phyloP scores from a whole-genome alignment of 2,797 vertebrate genomes.

The Neosilurus mollespiculum region DNA sequence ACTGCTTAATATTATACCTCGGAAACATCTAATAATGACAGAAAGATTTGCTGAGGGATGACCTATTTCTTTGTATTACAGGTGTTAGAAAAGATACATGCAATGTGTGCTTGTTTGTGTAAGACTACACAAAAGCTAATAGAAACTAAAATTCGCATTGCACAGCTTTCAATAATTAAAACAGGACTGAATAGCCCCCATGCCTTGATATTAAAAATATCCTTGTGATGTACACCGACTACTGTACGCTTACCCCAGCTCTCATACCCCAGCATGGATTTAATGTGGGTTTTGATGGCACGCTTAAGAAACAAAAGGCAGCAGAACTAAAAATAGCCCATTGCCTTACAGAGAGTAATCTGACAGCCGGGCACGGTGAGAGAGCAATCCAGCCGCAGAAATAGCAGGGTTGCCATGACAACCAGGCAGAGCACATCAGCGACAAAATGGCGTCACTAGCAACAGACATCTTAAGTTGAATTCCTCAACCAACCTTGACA shows the following conservation, averaged over 20 bases:
- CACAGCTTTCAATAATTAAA: not conserved
- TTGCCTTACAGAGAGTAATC: conserved; percentile 48
- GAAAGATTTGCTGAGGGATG: not conserved
- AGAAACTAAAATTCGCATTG: not conserved
- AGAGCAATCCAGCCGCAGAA: conserved; percentile 53
- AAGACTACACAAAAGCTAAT: not conserved
- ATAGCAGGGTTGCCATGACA: conserved; percentile 63
- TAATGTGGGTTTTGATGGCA: conserved; percentile 52
- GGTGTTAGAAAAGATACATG: not conserved
- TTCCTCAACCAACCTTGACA: conserved; percentile 24
- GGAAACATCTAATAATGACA: not conserved
- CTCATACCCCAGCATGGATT: conserved; percentile 30
- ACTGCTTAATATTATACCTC: not conserved
- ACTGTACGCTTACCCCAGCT: conserved; percentile 21
- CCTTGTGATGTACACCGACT: conserved; percentile 16
- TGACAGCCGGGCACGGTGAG: conserved; percentile 47
- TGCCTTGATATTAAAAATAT: conserved; percentile 30
- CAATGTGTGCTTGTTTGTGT: not conserved
- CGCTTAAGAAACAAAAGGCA: conserved; percentile 58
- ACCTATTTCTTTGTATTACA: not conserved
- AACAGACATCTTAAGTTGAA: conserved; percentile 59
- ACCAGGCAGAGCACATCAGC: conserved; percentile 55
- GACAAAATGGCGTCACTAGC: conserved; percentile 61
- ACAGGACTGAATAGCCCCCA: not conserved
- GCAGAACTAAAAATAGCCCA: conserved; percentile 59